Evolutionary conservation across 2,888 invertebrate genomes (phyloP), one percentile per base, ranked within the genome.

Genomic region (Junonia oenone): DNA sequence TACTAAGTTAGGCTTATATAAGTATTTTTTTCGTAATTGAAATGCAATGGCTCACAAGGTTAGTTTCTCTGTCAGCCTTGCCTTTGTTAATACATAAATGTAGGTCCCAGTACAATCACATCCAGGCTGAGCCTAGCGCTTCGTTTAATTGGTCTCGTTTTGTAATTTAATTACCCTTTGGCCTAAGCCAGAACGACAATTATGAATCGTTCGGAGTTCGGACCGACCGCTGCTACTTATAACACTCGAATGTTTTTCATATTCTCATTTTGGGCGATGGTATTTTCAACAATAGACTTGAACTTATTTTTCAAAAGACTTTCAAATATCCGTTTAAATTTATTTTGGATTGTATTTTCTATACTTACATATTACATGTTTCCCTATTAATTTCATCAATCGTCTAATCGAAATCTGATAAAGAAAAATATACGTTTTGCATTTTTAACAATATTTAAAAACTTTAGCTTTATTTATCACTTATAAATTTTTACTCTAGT

Each of bases 141-240:
- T 55, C 76, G 74, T 75, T 78, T 77, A 82, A 84, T 86, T 83
- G 89, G 84, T 81, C 86, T 71, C 88, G 75, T 89, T 89, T 89
- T 86, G 79, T 90, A 89, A 90, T 90, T 87, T 89, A 89, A 90
- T 90, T 90, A 85, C 82, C 89, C 89, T 90, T 86, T 89, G 86
- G 78, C 89, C 90, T 75, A 78, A 77, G 81, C 80, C 81, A 78
- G 75, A 69, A 77, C 75, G 78, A 75, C 88, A 88, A 89, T 88
- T 88, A 86, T 76, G 81, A 75, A 80, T 81, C 76, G 80, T 76
- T 76, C 77, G 76, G 72, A 71, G 80, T 76, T 76, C 77, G 76
- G 72, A 71, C 72, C 70, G 67, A 65, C 71, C 67, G 69, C 70
- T 64, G 57, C 65, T 58, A 55, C 64, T 62, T 69, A 63, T 64